Conservation (phyloP, 1,140 invertebrate species). For the Scaptomyza pallida region DNA sequence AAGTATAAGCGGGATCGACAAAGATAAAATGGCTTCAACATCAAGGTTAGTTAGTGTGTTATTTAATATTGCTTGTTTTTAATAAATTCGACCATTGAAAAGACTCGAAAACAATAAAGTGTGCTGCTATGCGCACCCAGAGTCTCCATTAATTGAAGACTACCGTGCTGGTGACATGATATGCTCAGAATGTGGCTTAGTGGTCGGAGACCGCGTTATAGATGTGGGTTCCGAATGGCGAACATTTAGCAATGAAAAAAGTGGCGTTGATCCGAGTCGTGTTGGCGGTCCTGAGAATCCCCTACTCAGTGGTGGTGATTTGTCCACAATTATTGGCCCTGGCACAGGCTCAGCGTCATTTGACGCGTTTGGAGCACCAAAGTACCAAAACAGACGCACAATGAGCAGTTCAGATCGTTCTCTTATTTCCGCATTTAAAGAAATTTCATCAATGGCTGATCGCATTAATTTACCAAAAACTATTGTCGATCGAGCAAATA, state of each 20-base stretch:
- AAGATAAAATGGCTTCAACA: conserved; percentile 65
- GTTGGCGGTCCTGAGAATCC: conserved; percentile 99
- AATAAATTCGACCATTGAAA: not conserved
- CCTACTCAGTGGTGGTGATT: conserved; percentile 96
- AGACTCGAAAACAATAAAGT: conserved; percentile 88
- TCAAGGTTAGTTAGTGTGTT: conserved; percentile 52
- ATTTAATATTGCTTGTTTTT: not conserved
- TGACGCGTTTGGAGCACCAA: conserved; percentile 92
- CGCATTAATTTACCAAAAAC: conserved; percentile 98
- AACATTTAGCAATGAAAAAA: conserved; percentile 99
- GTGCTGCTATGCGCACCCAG: conserved; percentile 96
- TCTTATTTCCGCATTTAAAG: conserved; percentile 96
- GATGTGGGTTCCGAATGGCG: conserved; percentile 99
- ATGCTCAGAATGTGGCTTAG: conserved; percentile 99
- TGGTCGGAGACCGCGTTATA: conserved; percentile 99
- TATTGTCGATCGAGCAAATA: conserved; percentile 97
- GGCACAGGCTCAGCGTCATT: conserved; percentile 92
- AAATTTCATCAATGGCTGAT: conserved; percentile 99
- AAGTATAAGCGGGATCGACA: conserved; percentile 29
- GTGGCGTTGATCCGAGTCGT: conserved; percentile 98
- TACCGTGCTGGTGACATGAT: conserved; percentile 99
- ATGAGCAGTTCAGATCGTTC: conserved; percentile 97
- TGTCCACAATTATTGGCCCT: conserved; percentile 98
- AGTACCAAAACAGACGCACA: conserved; percentile 97
- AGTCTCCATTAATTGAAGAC: conserved; percentile 97